Conservation (phyloP, 2,888 invertebrate species). For the Polylopha cassiicola region DNA sequence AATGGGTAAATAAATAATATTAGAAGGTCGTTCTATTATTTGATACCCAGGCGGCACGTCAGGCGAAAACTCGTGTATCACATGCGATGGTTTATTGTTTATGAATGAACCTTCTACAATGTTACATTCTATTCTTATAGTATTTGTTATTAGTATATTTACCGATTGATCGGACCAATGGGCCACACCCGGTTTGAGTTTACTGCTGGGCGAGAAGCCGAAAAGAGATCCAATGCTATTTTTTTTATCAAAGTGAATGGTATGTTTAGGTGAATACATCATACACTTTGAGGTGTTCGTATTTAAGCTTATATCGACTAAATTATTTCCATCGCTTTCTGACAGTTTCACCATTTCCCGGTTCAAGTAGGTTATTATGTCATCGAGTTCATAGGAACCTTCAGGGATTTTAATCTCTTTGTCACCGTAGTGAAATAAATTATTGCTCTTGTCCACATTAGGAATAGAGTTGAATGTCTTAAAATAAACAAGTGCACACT, state of each 20-base stretch:
- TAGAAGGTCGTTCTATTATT: constrained; percentile 5
- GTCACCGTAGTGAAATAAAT: constrained; percentile 16
- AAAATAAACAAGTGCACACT: constrained; percentile 15
- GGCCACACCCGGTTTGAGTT: neutral
- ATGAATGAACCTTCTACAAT: constrained; percentile 21
- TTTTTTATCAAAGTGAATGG: neutral
- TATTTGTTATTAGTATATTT: constrained; percentile 10
- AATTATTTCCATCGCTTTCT: neutral
- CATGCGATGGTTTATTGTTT: constrained; percentile 16
- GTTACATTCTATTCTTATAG: constrained; percentile 23
- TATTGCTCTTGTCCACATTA: constrained; percentile 20
- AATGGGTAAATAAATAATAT: constrained; percentile 4
- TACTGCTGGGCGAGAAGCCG: neutral
- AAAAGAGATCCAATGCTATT: constrained; percentile 1
- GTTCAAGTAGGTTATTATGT: constrained; percentile 3
- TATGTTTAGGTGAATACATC: neutral
- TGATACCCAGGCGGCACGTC: constrained; percentile 16
- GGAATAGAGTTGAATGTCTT: constrained; percentile 22
- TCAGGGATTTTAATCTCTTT: constrained; percentile 8
- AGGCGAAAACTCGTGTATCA: constrained; percentile 17
- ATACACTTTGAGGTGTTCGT: constrained; percentile 10
- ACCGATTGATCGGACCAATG: neutral
- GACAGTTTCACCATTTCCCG: neutral
- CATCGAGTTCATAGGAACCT: constrained; percentile 6
- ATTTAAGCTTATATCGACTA: neutral